These are phyloP conservation scores for Bedellia somnulentella DNA, from an alignment of 2,888 invertebrate species.

Conservation along the genomic window DNA sequence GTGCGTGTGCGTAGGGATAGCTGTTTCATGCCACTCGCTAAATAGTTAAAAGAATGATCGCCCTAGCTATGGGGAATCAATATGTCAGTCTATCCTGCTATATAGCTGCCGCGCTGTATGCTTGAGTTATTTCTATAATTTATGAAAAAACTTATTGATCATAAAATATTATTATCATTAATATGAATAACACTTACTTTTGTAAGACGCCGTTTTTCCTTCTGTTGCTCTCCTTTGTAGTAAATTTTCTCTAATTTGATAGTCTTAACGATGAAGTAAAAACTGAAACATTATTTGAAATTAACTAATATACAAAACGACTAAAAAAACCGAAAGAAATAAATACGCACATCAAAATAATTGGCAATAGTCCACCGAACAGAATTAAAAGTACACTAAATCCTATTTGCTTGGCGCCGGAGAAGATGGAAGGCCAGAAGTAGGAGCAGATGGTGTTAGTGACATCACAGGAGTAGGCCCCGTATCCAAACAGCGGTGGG, in stretches of 20 bases:
- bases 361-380: constrained; percentile 40
- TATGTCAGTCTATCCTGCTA: no score
- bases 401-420: constrained; percentile 38
- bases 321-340: no score
- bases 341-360: constrained; percentile 43
- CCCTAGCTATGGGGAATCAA: no score
- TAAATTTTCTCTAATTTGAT: constrained; percentile 42
- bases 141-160: no score
- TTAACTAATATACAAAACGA: no score
- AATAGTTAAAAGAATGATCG: no score
- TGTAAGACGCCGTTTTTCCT: constrained; percentile 42
- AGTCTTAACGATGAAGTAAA: constrained; percentile 48
- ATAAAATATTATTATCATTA: no score
- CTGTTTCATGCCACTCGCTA: no score
- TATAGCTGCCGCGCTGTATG: no score
- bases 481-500: constrained; percentile 52
- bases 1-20: no score
- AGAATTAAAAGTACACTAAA: constrained; percentile 42
- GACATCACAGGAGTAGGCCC: constrained; percentile 50
- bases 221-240: constrained; percentile 39
- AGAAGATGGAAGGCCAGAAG: constrained; percentile 39
- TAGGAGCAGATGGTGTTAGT: constrained; percentile 48
- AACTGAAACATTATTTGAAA: no score
- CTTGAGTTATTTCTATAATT: no score
- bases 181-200: constrained; percentile 31